Conservation (phyloP, 2,797 vertebrate species). For the Lindbergichthys nudifrons region DNA sequence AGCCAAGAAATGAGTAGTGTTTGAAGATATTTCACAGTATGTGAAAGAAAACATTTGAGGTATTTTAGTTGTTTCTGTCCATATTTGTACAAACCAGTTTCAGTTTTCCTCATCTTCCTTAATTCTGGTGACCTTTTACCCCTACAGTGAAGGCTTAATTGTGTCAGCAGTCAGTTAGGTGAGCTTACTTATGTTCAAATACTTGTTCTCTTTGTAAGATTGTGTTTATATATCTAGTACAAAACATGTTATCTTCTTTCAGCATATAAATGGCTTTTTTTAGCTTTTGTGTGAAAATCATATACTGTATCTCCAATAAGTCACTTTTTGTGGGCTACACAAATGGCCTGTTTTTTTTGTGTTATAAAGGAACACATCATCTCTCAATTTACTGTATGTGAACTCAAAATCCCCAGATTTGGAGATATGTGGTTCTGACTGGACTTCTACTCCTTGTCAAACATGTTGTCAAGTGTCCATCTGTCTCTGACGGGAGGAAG, state of each 20-base stretch:
- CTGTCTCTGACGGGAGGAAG: conserved; percentile 60
- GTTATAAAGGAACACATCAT: neutral
- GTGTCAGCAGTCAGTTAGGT: conserved; percentile 22
- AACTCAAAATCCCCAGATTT: neutral
- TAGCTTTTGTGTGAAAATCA: conserved; percentile 4
- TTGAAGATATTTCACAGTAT: conserved; percentile 39
- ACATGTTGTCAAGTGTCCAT: conserved; percentile 40
- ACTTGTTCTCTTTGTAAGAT: conserved; percentile 18
- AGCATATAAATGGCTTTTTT: neutral
- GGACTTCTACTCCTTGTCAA: conserved; percentile 30
- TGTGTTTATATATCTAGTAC: neutral
- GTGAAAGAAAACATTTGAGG: conserved; percentile 9
- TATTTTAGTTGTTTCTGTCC: conserved; percentile 22
- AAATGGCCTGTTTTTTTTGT: neutral
- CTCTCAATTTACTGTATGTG: neutral
- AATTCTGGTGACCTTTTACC: conserved; percentile 2
- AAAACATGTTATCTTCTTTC: neutral
- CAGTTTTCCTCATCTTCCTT: conserved; percentile 9
- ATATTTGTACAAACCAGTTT: conserved; percentile 16
- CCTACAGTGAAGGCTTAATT: conserved; percentile 14
- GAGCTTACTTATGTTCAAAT: conserved; percentile 18
- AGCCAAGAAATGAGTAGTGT: conserved; percentile 48
- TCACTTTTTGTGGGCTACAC: neutral
- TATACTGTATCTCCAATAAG: neutral
- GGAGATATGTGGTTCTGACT: neutral